phyloP scores from a whole-genome alignment of 2,113 vertebrate genomes.

The Uropsilus gracilis region DNA sequence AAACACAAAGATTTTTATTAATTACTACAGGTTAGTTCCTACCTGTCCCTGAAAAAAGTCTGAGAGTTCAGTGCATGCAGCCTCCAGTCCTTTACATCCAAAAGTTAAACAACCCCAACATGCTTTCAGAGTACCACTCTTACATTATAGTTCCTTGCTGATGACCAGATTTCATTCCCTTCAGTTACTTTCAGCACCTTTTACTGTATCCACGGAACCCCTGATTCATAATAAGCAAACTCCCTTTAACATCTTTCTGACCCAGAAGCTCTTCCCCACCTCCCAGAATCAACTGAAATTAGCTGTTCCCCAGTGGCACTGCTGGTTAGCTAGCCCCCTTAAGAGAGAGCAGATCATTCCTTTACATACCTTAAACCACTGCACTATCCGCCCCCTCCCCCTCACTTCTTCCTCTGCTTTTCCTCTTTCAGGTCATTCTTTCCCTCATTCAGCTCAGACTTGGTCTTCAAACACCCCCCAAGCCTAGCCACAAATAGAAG shows the following conservation, averaged over 20 bases:
- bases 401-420: background rate
- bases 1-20: background rate
- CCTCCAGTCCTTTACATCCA: background rate
- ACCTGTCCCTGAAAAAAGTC: background rate
- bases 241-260: background rate
- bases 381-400: too few species aligned
- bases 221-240: background rate
- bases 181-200: background rate
- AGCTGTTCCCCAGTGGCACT: background rate
- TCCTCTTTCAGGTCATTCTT: background rate
- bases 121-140: background rate
- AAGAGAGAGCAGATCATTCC: background rate
- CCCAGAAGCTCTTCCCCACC: background rate
- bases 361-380: background rate
- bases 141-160: background rate
- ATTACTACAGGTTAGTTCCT: background rate
- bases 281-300: background rate
- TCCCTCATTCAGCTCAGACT: background rate
- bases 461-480: background rate
- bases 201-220: background rate
- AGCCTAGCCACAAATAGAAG: background rate
- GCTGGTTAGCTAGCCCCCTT: background rate
- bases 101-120: background rate
- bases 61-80: background rate
- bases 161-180: background rate